phyloP scores from a whole-genome alignment of 2,888 invertebrate genomes.

The Xanthostigma xanthostigma region DNA sequence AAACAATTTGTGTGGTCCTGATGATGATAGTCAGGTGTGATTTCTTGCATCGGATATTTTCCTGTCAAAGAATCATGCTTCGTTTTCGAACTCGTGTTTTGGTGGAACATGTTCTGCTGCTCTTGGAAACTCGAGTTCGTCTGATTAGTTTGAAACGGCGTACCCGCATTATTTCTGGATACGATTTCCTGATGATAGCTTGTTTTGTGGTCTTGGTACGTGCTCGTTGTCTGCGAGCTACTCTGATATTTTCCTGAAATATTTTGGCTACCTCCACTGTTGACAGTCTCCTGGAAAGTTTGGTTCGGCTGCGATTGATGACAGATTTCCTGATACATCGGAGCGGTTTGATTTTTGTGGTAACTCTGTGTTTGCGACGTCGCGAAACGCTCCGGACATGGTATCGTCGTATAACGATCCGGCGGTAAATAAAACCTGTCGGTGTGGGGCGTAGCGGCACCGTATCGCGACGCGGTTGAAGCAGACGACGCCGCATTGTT shows the following conservation, averaged over 20 bases:
- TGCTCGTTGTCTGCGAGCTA: too few relatives aligned
- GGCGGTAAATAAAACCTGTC: conserved; percentile 20
- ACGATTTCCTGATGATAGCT: too few relatives aligned
- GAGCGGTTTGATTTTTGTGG: conserved; percentile 19
- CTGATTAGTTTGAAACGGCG: too few relatives aligned
- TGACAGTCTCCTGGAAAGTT: too few relatives aligned
- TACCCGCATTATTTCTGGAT: too few relatives aligned
- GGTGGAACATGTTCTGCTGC: too few relatives aligned
- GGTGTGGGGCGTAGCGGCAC: conserved; percentile 24
- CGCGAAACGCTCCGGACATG: conserved; percentile 28
- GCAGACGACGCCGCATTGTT: conserved; percentile 38
- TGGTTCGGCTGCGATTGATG: too few relatives aligned
- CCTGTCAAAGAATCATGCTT: conserved; percentile 12
- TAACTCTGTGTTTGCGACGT: conserved; percentile 15
- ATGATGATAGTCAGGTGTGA: conserved; percentile 10
- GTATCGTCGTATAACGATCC: conserved; percentile 24
- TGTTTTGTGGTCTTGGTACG: too few relatives aligned
- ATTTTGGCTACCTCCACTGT: too few relatives aligned
- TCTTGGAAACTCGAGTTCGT: too few relatives aligned
- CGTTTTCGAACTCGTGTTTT: too few relatives aligned
- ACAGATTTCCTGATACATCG: conserved; percentile 16
- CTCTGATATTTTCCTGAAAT: too few relatives aligned
- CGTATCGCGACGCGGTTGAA: conserved; percentile 28
- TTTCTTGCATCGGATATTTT: conserved; percentile 20
- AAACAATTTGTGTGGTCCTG: background rate